Base-by-base conservation (phyloP, 2,888 invertebrate species). In the Plagiodera versicolora region DNA sequence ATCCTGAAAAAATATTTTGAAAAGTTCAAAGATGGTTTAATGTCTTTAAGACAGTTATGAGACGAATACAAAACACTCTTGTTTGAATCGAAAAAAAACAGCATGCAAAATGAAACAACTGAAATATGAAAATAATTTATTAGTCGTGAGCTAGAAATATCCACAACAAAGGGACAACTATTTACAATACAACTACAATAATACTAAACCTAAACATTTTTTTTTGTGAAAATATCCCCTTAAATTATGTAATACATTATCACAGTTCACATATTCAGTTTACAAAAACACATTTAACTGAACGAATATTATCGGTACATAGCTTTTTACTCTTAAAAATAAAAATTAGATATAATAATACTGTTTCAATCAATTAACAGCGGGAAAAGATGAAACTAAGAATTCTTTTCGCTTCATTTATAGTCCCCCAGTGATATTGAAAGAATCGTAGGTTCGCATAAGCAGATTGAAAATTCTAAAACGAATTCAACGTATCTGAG, bases 211-310 rank as follows among this genome's bases (percentile, higher is more conserved):
- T n/a, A 4, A 39, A 20, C 54, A 56, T 56, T 62, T 65, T 50
- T 64, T 63, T 61, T 58, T 61, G 59, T 57, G 64, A 65, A 67
- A 65, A 66, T 65, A 65, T 62, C 58, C 58, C 61, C 11, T 59
- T 60, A 63, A 67, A 65, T 66, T 66, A 68, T 70, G 66, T 63
- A 61, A 62, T 63, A 64, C 55, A 65, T 61, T 70, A 70, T 70
- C 70, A 70, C 70, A 70, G 70, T 64, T 67, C 67, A 66, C 46
- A 60, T 66, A 8, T 14, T 39, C 39, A 39, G 39, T 39, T 39
- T 14, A 39, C 39, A 39, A 2, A 39, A 39, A 14, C 8, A 39
- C 39, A 39, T 39, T 11, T 6, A 32, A 5, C 2, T 14, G n/a
- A 14, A 14, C 11, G 14, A n/a, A 11, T 39, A 39, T 4, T 14